Base-by-base conservation (phyloP, 2,797 vertebrate genomes). In the Oryzias dopingdopingensis region DNA sequence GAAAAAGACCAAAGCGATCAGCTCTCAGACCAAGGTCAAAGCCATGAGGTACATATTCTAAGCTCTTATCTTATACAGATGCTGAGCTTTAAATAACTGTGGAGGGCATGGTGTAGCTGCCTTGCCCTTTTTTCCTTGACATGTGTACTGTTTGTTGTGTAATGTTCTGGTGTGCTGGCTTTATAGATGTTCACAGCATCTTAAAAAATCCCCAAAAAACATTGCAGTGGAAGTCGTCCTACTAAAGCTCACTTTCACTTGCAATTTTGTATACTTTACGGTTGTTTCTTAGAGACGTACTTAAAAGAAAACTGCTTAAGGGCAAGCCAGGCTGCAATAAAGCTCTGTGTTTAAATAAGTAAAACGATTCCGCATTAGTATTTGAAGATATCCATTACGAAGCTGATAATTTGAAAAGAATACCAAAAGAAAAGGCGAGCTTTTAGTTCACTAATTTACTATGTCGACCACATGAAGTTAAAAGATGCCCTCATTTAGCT, bases 401-500 rank as follows among this genome's bases (percentile, higher is more conserved):
- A 74, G 82, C 68, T 80, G 75, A 88, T 85, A 74, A 81, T 86
- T 84, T 86, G 74, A 89, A 91, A 90, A 87, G 74, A 85, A 86
- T 82, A 76, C 79, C 74, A 85, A 88, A 91, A 83, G 89, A 88
- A 87, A 88, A 82, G 78, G 68, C 59, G 67, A 72, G 70, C 69
- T 76, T 86, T 89, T 80, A 83, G 85, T 86, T 86, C 77, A 88
- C 76, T 91, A 90, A 92, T 90, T 91, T 90, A 82, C 84, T 87
- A 85, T 79, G 85, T 90, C 80, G 64, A 85, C 86, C 47, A 80
- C 72, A 79, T 86, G 82, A 86, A 91, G 88, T 90, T 91, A 89
- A 91, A 92, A 91, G 86, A 91, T 89, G 85, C 87, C 90, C 89
- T 81, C 86, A 90, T 91, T 92, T 92, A 92, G 88, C 86, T 78